These are phyloP conservation scores for Pelodytes ibericus DNA, from an alignment of 2,797 vertebrate genomes.

Conservation along the genomic window DNA sequence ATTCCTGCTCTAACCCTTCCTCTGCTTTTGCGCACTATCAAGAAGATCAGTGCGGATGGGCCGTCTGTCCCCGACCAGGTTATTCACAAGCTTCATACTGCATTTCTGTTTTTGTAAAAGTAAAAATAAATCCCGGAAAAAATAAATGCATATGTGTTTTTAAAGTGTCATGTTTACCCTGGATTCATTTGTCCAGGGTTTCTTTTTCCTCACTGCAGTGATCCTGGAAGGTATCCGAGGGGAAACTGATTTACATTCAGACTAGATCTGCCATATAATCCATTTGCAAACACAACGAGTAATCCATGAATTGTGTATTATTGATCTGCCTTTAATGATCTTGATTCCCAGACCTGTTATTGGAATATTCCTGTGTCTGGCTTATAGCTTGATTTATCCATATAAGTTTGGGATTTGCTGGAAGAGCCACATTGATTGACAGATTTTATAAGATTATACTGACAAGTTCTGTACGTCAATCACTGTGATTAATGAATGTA, in stretches of 20 bases:
- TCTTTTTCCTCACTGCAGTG: too few species aligned
- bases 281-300: conserved; percentile 42
- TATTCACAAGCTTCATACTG: too few species aligned
- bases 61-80: too few species aligned
- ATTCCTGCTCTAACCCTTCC: too few species aligned
- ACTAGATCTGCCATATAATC: conserved; percentile 37
- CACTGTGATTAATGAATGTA: background rate
- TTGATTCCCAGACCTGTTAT: background rate
- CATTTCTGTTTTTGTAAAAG: too few species aligned
- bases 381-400: background rate
- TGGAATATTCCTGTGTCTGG: background rate
- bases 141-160: too few species aligned
- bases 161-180: too few species aligned
- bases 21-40: too few species aligned
- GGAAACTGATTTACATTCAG: conserved; percentile 37
- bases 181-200: too few species aligned
- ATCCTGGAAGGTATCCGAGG: background rate
- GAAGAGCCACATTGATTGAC: background rate
- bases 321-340: conserved; percentile 39
- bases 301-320: conserved; percentile 30
- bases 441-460: background rate
- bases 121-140: too few species aligned
- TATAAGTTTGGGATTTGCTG: background rate
- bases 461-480: background rate
- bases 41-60: too few species aligned